Evolutionary conservation across 2,888 invertebrate genomes (phyloP).

Genomic region (Melieria picta): DNA sequence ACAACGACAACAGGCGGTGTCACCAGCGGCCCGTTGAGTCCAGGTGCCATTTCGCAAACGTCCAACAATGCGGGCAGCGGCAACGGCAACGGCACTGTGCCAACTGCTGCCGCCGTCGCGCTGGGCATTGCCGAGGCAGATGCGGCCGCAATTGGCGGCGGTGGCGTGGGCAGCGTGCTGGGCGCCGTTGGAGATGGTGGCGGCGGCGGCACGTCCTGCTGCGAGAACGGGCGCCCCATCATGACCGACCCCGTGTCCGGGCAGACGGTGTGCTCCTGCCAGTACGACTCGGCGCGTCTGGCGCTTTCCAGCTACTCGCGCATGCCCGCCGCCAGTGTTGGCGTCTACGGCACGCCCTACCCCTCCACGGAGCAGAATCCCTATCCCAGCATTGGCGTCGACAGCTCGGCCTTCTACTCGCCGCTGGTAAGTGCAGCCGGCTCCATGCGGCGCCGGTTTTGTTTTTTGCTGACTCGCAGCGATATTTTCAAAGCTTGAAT

Average conservation of each 20-base stretch:
- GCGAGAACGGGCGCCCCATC: constrained; percentile 90
- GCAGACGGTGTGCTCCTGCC: constrained; percentile 93
- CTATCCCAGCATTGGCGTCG: constrained; percentile 91
- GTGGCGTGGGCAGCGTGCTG: constrained; percentile 13
- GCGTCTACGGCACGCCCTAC: constrained; percentile 87
- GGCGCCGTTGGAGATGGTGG: constrained; percentile 19
- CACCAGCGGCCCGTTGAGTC: constrained; percentile 61
- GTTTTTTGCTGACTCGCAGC: neutral
- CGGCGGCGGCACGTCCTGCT: constrained; percentile 71
- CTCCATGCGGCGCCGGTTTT: neutral
- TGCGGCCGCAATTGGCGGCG: constrained; percentile 19
- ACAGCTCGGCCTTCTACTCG: constrained; percentile 95
- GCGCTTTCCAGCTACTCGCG: constrained; percentile 85
- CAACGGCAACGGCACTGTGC: constrained; percentile 38
- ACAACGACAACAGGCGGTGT: constrained; percentile 63
- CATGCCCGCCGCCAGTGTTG: constrained; percentile 78
- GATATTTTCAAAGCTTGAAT: constrained; percentile 27
- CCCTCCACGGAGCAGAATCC: constrained; percentile 92
- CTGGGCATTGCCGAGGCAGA: constrained; percentile 38
- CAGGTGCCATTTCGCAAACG: constrained; percentile 66
- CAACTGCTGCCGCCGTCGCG: constrained; percentile 36
- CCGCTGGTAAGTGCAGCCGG: constrained; percentile 82
- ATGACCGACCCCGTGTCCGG: constrained; percentile 94
- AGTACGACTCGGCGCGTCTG: constrained; percentile 85
- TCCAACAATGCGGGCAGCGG: constrained; percentile 60